Evolutionary conservation across 2,888 invertebrate genomes (phyloP), one percentile per base, ranked within the genome.

Genomic region (Amphimallon solstitiale): DNA sequence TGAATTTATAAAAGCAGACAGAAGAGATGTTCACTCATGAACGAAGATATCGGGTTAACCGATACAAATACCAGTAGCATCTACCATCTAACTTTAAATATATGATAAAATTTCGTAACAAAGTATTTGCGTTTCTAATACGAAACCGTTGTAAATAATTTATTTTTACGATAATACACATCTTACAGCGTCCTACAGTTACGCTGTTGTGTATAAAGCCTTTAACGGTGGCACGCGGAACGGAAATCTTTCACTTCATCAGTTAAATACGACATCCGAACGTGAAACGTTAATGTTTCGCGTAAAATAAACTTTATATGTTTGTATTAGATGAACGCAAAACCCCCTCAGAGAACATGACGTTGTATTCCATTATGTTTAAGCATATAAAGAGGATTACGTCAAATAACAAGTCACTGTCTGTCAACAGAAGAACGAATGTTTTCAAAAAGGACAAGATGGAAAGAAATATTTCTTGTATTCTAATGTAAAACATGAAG

Each of bases 251-350:
- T 17, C 34, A 21, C 15, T n/a, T 40, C 14, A 40, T 14, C 12
- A n/a, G 12, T 10, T 14, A 15, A 14, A 34, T 7, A 34, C 12
- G 34, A 34, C 40, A 40, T 40, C 40, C 40, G 14, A 51, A 12
- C 48, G 15, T 17, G 34, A 51, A 29, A 51, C 51, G 34, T 51
- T 51, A 51, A 51, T 51, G 51, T 51, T 9, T 34, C 34, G 34
- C 51, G 34, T 51, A 51, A 49, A 49, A 49, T 49, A 49, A 12
- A 19, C 48, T 12, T 51, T 34, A 7, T 51, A 51, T 12, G 51
- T 51, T 51, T 15, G 15, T 34, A 29, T 49, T n/a, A 14, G 23
- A 29, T 49, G 34, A 29, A 51, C 34, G 14, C n/a, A 40, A 9
- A 40, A 40, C 10, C 15, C 10, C 15, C 51, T 2, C 14, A 2